A percentile compares a stretch with the other conserved stretches of the same genome.
These are phyloP conservation scores for Sterna hirundo DNA, from an alignment of 2,113 vertebrate genomes.

Conservation along the genomic window DNA sequence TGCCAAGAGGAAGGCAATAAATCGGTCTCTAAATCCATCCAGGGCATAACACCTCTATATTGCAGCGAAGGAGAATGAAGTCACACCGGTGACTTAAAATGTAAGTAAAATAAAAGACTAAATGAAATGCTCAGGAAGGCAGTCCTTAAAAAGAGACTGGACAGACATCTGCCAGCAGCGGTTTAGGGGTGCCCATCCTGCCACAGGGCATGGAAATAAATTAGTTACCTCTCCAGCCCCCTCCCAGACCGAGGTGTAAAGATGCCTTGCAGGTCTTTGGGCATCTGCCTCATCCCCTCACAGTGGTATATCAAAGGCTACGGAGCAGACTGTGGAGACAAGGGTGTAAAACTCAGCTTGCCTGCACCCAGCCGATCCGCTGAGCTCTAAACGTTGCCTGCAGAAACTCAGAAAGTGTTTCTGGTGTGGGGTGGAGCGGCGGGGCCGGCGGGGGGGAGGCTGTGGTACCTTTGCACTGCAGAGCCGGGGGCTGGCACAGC, in stretches of 20 bases:
- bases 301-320: fast-evolving
- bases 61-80: background rate
- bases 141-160: background rate
- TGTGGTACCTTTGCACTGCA: background rate
- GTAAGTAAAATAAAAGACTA: background rate
- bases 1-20: background rate
- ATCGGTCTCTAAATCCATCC: background rate
- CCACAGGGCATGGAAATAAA: background rate
- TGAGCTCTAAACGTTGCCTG: background rate
- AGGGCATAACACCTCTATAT: background rate
- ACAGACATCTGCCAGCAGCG: background rate
- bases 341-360: background rate
- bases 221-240: background rate
- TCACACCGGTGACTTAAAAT: background rate
- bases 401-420: background rate
- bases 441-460: background rate
- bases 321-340: background rate
- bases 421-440: background rate
- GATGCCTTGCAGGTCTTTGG: background rate
- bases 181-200: background rate
- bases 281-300: background rate
- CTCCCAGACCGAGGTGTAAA: background rate
- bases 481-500: background rate
- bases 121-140: background rate
- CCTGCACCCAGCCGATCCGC: background rate